Base-by-base conservation (phyloP, 2,888 invertebrate species). In the Incurvaria masculella region DNA sequence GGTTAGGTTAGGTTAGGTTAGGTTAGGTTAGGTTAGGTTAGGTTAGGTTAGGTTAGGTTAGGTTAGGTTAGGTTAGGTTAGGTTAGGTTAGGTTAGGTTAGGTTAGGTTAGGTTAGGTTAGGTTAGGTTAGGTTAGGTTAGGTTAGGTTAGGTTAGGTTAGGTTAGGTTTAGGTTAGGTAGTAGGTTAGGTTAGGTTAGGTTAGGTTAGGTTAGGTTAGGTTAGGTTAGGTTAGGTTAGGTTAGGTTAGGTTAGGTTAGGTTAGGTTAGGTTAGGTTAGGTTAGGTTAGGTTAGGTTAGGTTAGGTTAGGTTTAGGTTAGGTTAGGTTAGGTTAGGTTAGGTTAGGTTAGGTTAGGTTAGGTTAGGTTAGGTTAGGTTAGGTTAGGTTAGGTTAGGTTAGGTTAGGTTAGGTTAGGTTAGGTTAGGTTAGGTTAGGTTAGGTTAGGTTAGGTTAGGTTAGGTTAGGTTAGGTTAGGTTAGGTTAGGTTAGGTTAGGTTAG, bases 61-160 rank as follows among this genome's bases (percentile, higher is more conserved):
- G 53, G 54, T 53, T 56, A 53, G 50, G 55, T 52, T 57, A 46
- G 53, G 51, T 55, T 51, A 50, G 51, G 51, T 55, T 57, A 49
- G 52, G 53, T 56, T 57, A 52, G 55, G 52, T 55, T 56, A 49
- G 45, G 55, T 56, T 45, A 45, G 44, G 44, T 44, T 45, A 18
- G 45, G 48, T 47, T 47, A 44, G 47, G 47, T 47, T 47, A 42
- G 47, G 47, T 47, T 44, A 44, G 44, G 48, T 41, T 41, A 41
- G 41, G 41, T 41, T 47, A 47, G 41, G 41, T 46, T 46, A 39
- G 39, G 46, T 48, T 48, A 40, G 40, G 40, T 40, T 46, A 44
- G 38, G 26, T 48, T 48, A 27, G 43, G 48, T 43, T 48, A 43
- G 48, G 48, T 46, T 46, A 46, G 46, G 46, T 46, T 46, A 46